Evolutionary conservation across 2,888 invertebrate genomes (phyloP).

Genomic region (Sminthurides aquaticus): DNA sequence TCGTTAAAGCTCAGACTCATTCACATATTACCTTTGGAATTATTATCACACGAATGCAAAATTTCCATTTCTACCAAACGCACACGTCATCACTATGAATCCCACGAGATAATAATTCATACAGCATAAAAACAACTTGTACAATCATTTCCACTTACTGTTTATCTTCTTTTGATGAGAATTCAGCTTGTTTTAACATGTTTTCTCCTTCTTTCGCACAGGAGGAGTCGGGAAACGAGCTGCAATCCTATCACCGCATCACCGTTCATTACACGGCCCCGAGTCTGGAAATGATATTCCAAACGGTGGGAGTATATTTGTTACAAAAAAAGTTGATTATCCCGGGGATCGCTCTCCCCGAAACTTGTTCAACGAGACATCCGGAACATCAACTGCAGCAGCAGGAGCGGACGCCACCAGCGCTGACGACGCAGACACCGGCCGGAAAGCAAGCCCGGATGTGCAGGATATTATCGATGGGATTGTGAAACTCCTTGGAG

Average conservation of each 20-base stretch:
- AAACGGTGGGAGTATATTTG: conserved; percentile 11
- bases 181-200: no score
- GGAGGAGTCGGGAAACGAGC: conserved; percentile 13
- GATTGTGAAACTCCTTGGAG: conserved; percentile 77
- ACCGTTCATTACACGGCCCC: not conserved
- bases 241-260: conserved; percentile 16
- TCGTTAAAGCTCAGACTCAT: no score
- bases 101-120: not conserved
- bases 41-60: no score
- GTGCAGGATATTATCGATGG: conserved; percentile 81
- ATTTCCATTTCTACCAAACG: no score
- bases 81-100: not conserved
- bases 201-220: not conserved
- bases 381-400: not conserved
- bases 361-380: conserved; percentile 14
- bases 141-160: not conserved
- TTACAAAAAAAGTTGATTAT: conserved; percentile 15
- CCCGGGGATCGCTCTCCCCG: not conserved
- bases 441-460: conserved; percentile 52
- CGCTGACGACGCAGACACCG: conserved; percentile 26
- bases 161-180: not conserved
- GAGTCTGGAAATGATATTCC: conserved; percentile 11
- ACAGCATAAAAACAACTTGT: no score
- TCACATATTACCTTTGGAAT: no score
- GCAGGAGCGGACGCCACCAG: not conserved